phyloP scores from a whole-genome alignment of 2,797 vertebrate genomes.

The Paguma larvata region DNA sequence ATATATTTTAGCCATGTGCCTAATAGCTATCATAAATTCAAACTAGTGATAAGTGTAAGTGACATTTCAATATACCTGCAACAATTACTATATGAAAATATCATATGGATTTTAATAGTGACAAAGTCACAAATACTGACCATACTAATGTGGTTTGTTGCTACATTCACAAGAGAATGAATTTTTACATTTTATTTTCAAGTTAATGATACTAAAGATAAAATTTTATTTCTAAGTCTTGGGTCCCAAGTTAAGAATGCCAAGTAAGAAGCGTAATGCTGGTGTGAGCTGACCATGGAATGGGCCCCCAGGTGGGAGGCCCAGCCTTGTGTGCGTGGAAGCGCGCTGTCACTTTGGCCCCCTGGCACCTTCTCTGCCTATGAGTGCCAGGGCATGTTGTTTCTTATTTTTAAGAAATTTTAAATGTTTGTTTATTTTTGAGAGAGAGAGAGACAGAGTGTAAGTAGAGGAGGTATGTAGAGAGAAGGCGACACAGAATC shows the following conservation, averaged over 20 bases:
- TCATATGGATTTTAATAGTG: background rate
- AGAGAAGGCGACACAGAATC: too few species aligned
- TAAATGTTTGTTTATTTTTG: too few species aligned
- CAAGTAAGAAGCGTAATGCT: background rate
- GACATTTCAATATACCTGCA: background rate
- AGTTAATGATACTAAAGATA: slow-evolving; percentile 34
- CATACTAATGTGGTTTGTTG: background rate
- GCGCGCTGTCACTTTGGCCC: background rate
- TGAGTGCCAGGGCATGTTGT: background rate
- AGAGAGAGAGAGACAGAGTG: too few species aligned
- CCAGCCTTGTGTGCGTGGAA: background rate
- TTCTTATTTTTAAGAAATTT: too few species aligned
- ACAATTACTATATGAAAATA: background rate
- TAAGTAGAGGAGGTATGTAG: too few species aligned
- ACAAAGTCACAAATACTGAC: background rate
- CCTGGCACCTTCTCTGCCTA: background rate
- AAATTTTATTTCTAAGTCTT: slow-evolving; percentile 4
- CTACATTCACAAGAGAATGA: background rate
- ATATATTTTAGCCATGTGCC: background rate
- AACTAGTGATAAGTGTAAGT: slow-evolving; percentile 3
- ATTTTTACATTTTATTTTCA: slow-evolving; percentile 13
- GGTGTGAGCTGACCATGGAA: background rate
- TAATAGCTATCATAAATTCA: background rate
- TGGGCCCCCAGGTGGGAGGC: background rate
- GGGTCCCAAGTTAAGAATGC: background rate